Evolutionary conservation across 2,113 vertebrate species (phyloP).

Genomic region (Oostethus manadensis): DNA sequence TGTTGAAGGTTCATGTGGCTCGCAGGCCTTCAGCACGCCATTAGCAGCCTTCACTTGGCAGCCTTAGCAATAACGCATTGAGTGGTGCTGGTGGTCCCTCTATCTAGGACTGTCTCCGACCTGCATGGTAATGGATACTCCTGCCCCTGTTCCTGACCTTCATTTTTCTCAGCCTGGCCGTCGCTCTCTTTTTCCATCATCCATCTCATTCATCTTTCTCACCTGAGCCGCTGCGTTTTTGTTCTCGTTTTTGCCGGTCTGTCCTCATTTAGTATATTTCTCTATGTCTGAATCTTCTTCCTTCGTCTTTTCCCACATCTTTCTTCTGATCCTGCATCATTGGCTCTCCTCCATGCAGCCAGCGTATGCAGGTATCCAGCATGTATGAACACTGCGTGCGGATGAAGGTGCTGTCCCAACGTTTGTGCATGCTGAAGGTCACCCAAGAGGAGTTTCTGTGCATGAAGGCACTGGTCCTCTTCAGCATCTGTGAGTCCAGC

Average conservation of each 20-base stretch:
- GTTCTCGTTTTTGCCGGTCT: background rate
- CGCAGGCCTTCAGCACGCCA: background rate
- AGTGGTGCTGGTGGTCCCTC: slow-evolving; percentile 38
- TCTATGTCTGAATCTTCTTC: slow-evolving; percentile 14
- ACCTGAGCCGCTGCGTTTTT: slow-evolving; percentile 27
- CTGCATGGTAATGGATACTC: slow-evolving; percentile 58
- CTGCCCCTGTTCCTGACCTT: slow-evolving; percentile 58
- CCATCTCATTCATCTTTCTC: slow-evolving; percentile 51
- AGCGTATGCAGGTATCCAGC: slow-evolving; percentile 90
- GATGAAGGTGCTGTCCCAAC: slow-evolving; percentile 87
- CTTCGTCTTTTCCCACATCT: slow-evolving; percentile 14
- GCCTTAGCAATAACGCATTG: slow-evolving; percentile 41
- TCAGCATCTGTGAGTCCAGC: slow-evolving; percentile 85
- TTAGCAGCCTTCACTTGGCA: slow-evolving; percentile 9
- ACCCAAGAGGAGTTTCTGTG: slow-evolving; percentile 94
- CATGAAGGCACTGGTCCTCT: slow-evolving; percentile 94
- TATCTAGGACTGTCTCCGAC: slow-evolving; percentile 32
- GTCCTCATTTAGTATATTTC: slow-evolving; percentile 18
- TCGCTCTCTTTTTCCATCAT: slow-evolving; percentile 55
- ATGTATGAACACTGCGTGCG: slow-evolving; percentile 93
- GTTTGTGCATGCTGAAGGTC: slow-evolving; percentile 87
- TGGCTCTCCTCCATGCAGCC: slow-evolving; percentile 60
- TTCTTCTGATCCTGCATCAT: slow-evolving; percentile 11
- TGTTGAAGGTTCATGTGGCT: slow-evolving; percentile 1
- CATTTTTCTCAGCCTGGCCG: slow-evolving; percentile 49